These are phyloP conservation scores for Petrocephalus zakoni DNA, from an alignment of 2,113 vertebrate species.

Conservation along the genomic window DNA sequence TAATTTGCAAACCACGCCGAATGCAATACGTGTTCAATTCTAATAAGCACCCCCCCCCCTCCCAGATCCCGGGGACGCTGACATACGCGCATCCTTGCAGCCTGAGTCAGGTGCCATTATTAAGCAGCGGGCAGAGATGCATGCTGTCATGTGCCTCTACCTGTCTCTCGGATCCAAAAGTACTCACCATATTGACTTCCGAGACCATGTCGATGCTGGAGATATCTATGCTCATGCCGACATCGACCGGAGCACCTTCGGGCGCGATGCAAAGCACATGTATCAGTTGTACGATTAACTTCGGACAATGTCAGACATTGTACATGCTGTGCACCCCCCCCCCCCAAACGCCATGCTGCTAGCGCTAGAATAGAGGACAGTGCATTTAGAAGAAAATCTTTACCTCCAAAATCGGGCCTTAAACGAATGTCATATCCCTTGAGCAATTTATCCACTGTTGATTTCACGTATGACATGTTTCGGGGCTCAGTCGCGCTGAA, in stretches of 20 bases:
- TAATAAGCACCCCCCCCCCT: not conserved
- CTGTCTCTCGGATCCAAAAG: constrained; percentile 16
- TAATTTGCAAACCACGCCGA: not conserved
- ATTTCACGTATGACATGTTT: constrained; percentile 85
- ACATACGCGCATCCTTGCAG: not conserved
- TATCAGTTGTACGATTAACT: constrained; percentile 1
- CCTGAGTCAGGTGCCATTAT: not conserved
- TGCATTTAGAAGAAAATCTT: constrained; percentile 35
- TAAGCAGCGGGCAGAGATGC: not conserved
- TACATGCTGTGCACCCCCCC: not conserved
- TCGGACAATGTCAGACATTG: not conserved
- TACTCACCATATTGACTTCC: constrained; percentile 95
- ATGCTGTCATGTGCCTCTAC: constrained; percentile 5
- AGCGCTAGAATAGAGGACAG: not conserved
- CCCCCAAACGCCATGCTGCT: not conserved
- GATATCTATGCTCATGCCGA: constrained; percentile 88
- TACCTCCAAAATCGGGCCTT: constrained; percentile 83
- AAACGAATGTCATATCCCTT: constrained; percentile 82
- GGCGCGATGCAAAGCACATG: constrained; percentile 26
- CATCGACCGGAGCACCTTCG: constrained; percentile 82
- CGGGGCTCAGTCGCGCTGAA: constrained; percentile 70
- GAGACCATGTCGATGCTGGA: constrained; percentile 91
- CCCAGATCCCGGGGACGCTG: not conserved
- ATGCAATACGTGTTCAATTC: not conserved
- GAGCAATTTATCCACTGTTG: constrained; percentile 78